Evolutionary conservation across 2,113 vertebrate genomes (phyloP).

Genomic region (Elgaria multicarinata): DNA sequence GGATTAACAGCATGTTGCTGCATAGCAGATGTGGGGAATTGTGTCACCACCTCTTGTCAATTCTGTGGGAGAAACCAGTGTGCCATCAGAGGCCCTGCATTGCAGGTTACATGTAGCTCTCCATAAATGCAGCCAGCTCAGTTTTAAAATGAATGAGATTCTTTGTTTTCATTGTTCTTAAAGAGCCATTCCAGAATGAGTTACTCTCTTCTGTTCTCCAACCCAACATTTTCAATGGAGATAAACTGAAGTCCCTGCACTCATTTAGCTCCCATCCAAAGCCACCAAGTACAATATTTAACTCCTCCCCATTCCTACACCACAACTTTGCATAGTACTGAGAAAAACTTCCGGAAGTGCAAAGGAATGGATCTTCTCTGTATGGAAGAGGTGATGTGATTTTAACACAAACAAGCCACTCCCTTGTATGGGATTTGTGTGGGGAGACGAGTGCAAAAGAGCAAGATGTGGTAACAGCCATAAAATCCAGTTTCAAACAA

Average conservation of each 20-base stretch:
- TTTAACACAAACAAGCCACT: neutral
- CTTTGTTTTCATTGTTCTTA: neutral
- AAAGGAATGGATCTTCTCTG: neutral
- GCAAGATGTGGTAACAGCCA: neutral
- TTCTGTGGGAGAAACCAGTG: neutral
- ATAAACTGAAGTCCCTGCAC: neutral
- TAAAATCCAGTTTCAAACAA: neutral
- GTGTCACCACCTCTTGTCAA: neutral
- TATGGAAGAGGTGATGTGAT: neutral
- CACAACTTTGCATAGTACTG: neutral
- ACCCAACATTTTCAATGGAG: neutral
- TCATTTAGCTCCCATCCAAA: neutral
- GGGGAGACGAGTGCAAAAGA: neutral
- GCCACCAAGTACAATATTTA: neutral
- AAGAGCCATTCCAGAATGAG: neutral
- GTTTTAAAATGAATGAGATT: neutral
- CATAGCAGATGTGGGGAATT: neutral
- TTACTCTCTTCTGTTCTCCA: neutral
- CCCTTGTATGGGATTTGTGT: neutral
- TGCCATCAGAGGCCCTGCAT: neutral
- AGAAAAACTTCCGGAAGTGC: neutral
- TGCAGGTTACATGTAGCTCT: too few relatives aligned
- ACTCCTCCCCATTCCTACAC: neutral
- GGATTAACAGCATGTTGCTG: fast-evolving
- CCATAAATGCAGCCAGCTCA: neutral